Conservation (phyloP, 2,888 invertebrate genomes). For the Meloe dianella region DNA sequence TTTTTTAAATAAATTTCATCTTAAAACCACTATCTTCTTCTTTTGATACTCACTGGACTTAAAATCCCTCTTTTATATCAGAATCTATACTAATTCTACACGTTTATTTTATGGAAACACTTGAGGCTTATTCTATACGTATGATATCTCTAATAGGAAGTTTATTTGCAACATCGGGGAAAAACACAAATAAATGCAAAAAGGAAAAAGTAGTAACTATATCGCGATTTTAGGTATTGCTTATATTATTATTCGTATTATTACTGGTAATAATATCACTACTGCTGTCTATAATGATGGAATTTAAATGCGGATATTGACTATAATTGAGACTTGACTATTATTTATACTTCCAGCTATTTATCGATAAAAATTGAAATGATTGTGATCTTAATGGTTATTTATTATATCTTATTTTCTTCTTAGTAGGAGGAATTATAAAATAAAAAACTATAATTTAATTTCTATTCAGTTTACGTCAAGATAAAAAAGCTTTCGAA, state of each 20-base stretch:
- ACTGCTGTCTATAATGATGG: conserved; percentile 9
- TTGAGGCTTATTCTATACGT: neutral
- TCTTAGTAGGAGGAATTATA: neutral
- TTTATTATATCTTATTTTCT: neutral
- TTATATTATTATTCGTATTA: neutral
- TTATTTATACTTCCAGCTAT: neutral
- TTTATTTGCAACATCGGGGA: neutral
- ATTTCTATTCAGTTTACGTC: neutral
- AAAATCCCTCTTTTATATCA: conserved; percentile 1
- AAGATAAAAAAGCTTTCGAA: neutral
- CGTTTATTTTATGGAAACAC: conserved; percentile 3
- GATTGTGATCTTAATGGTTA: neutral
- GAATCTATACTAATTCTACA: neutral
- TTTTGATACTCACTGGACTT: neutral
- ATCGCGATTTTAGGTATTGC: conserved; percentile 2
- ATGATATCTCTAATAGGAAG: conserved; percentile 7
- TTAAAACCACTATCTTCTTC: neutral
- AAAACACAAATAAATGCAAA: neutral
- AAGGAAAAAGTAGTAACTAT: neutral
- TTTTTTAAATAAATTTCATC: neutral
- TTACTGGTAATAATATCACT: neutral
- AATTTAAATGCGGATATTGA: conserved; percentile 8
- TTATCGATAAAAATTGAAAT: conserved; percentile 7
- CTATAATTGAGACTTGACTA: neutral
- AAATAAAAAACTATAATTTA: neutral